These are phyloP conservation scores for Jaculus jaculus DNA, from an alignment of 2,113 vertebrate genomes.

Conservation along the genomic window DNA sequence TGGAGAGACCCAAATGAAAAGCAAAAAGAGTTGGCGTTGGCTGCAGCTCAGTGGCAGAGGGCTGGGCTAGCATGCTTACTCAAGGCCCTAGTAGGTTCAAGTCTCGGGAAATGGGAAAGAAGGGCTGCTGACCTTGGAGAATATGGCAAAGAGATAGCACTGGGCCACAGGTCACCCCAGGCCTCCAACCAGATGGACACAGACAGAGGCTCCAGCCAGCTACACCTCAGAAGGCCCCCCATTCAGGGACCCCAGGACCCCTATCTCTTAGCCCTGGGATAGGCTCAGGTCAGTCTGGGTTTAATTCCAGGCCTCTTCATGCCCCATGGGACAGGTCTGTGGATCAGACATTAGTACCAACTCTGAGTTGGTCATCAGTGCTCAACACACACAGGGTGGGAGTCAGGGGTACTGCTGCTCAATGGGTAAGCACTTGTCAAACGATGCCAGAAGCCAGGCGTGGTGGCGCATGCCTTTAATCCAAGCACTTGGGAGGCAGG, in stretches of 20 bases:
- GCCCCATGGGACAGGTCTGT: background rate
- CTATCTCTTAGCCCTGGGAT: background rate
- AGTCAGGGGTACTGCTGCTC: background rate
- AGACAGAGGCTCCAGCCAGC: background rate
- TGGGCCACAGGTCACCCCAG: background rate
- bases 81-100: background rate
- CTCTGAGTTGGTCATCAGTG: background rate
- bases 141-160: rapidly evolving
- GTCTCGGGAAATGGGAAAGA: background rate
- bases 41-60: background rate
- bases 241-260: background rate
- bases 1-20: background rate
- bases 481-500: no score
- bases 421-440: no score
- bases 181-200: background rate
- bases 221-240: background rate
- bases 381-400: background rate
- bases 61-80: background rate
- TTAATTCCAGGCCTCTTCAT: rapidly evolving
- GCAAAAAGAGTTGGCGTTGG: background rate
- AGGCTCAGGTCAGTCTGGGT: background rate
- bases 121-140: background rate
- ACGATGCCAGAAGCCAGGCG: no score
- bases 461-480: no score
- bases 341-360: background rate